Percentiles rank a stretch among this genome's conserved stretches.
These are phyloP conservation scores for Eufriesea mexicana DNA, from an alignment of 1,140 invertebrate species.

Conservation along the genomic window DNA sequence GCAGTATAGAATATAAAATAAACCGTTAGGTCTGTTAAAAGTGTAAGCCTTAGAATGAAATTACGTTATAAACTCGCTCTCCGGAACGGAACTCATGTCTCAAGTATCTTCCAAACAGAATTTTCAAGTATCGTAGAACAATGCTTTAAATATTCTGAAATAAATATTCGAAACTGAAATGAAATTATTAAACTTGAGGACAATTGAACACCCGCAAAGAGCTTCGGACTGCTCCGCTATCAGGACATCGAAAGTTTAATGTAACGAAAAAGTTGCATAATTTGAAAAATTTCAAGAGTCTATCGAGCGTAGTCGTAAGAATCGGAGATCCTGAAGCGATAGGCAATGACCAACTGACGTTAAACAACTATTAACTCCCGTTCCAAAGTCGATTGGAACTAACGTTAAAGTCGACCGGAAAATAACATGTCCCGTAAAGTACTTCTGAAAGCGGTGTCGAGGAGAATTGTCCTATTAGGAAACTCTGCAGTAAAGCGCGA, in stretches of 20 bases:
- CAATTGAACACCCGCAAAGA: not conserved
- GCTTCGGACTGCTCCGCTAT: not conserved
- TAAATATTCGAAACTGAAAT: too few species aligned
- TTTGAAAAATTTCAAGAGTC: not conserved
- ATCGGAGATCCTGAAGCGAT: not conserved
- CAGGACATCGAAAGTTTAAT: not conserved
- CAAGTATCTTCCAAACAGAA: too few species aligned
- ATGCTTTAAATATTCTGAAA: too few species aligned
- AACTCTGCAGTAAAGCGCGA: not conserved
- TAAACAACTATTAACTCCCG: conserved; percentile 8
- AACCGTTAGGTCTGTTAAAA: too few species aligned
- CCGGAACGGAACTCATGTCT: too few species aligned
- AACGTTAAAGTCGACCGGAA: conserved; percentile 28
- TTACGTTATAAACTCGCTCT: too few species aligned
- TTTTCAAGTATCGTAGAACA: too few species aligned
- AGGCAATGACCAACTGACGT: conserved; percentile 6
- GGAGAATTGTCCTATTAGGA: conserved; percentile 24
- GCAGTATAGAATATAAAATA: too few species aligned
- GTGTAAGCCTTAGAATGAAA: too few species aligned
- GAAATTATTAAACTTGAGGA: too few species aligned
- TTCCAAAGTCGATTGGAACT: not conserved
- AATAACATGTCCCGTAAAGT: conserved; percentile 26
- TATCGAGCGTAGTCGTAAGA: not conserved
- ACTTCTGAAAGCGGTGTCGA: conserved; percentile 7
- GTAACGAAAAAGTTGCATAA: not conserved